Conservation (phyloP, 2,113 vertebrate species). For the Macheiramphus alcinus region DNA sequence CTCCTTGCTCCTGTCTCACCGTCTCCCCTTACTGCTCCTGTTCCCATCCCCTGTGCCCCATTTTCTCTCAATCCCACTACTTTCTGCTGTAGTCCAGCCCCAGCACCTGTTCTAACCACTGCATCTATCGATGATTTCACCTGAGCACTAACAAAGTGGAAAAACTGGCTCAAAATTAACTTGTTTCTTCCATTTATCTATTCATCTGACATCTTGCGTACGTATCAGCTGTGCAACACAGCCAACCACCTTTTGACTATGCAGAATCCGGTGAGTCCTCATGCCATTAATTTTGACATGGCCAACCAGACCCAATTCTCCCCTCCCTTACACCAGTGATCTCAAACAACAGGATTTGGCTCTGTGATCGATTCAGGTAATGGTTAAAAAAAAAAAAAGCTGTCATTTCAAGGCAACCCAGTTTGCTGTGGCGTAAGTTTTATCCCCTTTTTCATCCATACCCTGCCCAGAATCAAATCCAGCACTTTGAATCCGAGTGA, state of each 20-base stretch:
- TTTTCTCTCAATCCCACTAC: not conserved
- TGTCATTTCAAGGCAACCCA: not conserved
- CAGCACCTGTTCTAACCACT: not conserved
- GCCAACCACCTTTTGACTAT: not conserved
- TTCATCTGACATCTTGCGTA: not conserved
- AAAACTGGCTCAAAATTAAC: not conserved
- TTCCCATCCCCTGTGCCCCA: not conserved
- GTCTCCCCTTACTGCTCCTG: not conserved
- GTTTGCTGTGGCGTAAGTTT: not conserved
- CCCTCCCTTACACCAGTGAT: not conserved
- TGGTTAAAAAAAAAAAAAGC: not conserved
- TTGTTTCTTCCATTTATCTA: not conserved
- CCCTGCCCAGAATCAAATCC: not conserved
- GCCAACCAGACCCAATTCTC: not conserved
- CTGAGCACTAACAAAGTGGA: not conserved
- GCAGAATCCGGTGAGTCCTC: not conserved
- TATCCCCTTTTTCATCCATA: not conserved
- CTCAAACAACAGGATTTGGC: not conserved
- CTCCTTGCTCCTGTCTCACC: not conserved
- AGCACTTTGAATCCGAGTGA: not conserved
- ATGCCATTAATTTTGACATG: rapidly evolving
- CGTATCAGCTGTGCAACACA: not conserved
- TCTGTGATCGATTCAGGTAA: not conserved
- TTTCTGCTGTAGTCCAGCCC: not conserved
- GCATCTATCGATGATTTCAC: not conserved